Conservation (phyloP, 2,797 vertebrate species). For the Lacerta bilineata region DNA sequence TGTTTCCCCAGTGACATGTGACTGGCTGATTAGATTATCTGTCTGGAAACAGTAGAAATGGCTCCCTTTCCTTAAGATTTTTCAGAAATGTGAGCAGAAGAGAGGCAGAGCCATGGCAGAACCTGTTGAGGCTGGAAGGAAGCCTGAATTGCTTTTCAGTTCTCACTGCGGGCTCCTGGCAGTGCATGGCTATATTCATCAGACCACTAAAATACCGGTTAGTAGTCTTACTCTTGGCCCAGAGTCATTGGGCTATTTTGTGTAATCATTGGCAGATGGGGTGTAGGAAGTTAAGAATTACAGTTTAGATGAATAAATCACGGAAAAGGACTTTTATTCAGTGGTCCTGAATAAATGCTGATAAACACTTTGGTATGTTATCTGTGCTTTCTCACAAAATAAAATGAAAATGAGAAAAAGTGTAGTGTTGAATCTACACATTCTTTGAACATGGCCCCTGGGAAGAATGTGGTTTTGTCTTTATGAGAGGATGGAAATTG, state of each 20-base stretch:
- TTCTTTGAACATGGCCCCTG: not conserved
- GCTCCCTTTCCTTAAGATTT: no score
- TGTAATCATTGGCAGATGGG: not conserved
- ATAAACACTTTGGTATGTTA: not conserved
- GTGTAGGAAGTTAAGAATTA: not conserved
- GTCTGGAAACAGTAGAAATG: no score
- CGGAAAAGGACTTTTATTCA: not conserved
- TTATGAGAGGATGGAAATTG: slow-evolving; percentile 11
- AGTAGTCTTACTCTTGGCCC: not conserved
- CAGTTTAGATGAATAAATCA: not conserved
- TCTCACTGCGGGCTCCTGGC: not conserved
- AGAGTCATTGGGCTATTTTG: not conserved
- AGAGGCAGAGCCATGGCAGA: not conserved
- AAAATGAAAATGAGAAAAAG: not conserved
- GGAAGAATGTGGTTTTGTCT: slow-evolving; percentile 15
- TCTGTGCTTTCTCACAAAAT: not conserved
- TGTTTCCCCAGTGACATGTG: no score
- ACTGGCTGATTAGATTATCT: no score
- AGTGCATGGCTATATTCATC: not conserved
- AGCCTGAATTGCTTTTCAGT: no score
- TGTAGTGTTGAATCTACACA: not conserved
- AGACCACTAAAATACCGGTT: not conserved
- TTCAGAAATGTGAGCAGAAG: not conserved
- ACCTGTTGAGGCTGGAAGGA: no score
- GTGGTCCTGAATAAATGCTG: not conserved